Evolutionary conservation across 2,888 invertebrate genomes (phyloP).

Genomic region (Homarus gammarus): DNA sequence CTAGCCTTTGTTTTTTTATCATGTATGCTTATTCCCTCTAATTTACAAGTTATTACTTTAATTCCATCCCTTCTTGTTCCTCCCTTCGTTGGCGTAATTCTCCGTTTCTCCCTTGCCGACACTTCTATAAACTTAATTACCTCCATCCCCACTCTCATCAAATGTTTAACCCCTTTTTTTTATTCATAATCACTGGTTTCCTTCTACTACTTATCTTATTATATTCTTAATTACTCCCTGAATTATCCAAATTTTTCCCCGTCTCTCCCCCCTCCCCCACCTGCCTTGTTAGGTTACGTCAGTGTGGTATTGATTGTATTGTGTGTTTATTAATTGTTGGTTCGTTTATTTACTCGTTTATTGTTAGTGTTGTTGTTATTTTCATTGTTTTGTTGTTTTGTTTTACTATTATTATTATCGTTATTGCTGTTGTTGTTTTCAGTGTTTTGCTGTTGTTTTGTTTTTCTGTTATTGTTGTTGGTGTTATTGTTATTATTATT

Average conservation of each 20-base stretch:
- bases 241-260: too few relatives aligned
- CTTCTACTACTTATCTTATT: constrained; percentile 26
- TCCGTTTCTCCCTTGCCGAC: constrained; percentile 46
- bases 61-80: constrained; percentile 45
- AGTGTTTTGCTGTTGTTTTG: neutral
- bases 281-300: too few relatives aligned
- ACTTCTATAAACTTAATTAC: constrained; percentile 47
- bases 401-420: too few relatives aligned
- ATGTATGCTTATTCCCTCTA: constrained; percentile 33
- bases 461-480: neutral
- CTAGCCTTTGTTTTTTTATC: constrained; percentile 29
- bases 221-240: neutral
- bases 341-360: too few relatives aligned
- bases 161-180: constrained; percentile 26
- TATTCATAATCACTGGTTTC: constrained; percentile 33
- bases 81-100: constrained; percentile 20
- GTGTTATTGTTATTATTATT: neutral
- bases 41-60: constrained; percentile 47
- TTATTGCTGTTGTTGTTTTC: neutral
- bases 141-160: constrained; percentile 27
- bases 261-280: too few relatives aligned
- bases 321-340: too few relatives aligned
- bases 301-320: too few relatives aligned
- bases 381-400: too few relatives aligned
- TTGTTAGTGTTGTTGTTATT: too few relatives aligned